phyloP scores from a whole-genome alignment of 2,797 vertebrate species.

The Psittacula derbiana region DNA sequence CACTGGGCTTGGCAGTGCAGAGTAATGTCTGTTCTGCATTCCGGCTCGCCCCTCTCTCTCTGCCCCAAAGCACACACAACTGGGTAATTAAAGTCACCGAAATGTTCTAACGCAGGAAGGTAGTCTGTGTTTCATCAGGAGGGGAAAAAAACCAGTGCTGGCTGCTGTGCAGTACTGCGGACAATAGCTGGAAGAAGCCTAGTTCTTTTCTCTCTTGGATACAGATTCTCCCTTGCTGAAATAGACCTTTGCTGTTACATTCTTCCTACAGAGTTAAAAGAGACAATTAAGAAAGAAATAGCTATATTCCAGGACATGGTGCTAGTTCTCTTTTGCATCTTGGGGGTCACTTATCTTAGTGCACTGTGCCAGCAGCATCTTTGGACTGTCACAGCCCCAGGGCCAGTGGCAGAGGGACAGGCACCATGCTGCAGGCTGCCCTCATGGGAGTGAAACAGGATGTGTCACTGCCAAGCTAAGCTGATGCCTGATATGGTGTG shows the following conservation, averaged over 20 bases:
- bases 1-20: background rate
- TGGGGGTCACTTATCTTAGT: background rate
- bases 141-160: background rate
- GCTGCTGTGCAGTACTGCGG: background rate
- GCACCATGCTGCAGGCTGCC: background rate
- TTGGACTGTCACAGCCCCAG: rapidly evolving
- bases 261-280: background rate
- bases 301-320: background rate
- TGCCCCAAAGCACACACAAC: background rate
- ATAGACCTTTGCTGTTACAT: background rate
- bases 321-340: background rate
- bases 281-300: background rate
- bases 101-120: background rate
- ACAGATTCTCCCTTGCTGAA: background rate
- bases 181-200: slow-evolving; percentile 40
- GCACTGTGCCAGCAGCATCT: background rate
- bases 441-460: background rate
- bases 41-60: background rate
- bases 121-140: slow-evolving; percentile 33
- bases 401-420: background rate
- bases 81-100: slow-evolving; percentile 18
- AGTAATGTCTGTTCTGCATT: background rate
- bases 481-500: rapidly evolving
- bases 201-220: background rate
- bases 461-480: background rate